Percentiles rank a stretch among this genome's conserved stretches.
phyloP scores from a whole-genome alignment of 1,140 invertebrate genomes.

The Nasonia vitripennis region DNA sequence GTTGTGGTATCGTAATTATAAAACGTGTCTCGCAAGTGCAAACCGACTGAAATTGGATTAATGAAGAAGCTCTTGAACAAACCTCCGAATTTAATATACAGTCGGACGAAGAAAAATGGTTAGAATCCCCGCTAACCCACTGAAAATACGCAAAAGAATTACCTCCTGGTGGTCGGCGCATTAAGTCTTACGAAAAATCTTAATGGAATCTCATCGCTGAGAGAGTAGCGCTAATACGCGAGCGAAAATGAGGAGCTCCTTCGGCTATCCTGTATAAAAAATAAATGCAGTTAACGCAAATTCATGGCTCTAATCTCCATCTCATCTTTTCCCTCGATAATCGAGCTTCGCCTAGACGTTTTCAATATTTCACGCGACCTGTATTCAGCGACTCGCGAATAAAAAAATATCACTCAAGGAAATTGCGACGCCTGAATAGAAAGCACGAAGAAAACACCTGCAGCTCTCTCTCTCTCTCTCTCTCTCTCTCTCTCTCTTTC shows the following conservation, averaged over 20 bases:
- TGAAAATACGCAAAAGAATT: slow-evolving; percentile 33
- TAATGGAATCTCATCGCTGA: not conserved
- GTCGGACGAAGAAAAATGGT: slow-evolving; percentile 55
- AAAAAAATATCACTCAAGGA: too few species aligned
- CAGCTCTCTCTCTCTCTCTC: too few species aligned
- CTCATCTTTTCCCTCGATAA: not conserved
- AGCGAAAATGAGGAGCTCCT: not conserved
- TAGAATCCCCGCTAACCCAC: not conserved
- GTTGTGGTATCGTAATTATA: too few species aligned
- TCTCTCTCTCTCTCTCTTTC: too few species aligned
- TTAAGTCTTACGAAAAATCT: not conserved
- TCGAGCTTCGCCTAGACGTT: not conserved
- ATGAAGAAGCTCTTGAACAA: not conserved
- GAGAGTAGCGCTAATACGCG: not conserved
- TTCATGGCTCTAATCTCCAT: not conserved
- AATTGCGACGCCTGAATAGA: too few species aligned
- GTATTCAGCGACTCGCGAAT: too few species aligned
- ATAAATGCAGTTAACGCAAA: not conserved
- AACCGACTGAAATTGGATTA: not conserved
- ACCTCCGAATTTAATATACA: not conserved
- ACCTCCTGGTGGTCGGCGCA: not conserved
- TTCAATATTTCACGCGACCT: not conserved
- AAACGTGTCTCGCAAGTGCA: too few species aligned
- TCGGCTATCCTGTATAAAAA: not conserved
- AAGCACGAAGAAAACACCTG: too few species aligned